These are phyloP conservation scores for Petrocephalus zakoni DNA, from an alignment of 2,113 vertebrate genomes.

Conservation along the genomic window DNA sequence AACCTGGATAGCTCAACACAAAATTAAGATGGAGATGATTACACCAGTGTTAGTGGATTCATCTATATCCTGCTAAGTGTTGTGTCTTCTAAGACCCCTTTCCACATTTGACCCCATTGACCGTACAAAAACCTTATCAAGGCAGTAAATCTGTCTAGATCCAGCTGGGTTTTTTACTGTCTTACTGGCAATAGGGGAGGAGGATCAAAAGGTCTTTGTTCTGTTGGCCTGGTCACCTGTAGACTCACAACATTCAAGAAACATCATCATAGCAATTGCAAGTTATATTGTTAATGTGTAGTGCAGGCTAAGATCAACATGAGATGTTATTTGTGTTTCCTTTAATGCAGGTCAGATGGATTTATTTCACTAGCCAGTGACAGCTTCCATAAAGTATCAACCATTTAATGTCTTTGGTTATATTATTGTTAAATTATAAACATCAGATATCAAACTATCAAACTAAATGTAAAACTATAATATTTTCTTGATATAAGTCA, in stretches of 20 bases:
- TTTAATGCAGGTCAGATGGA: not conserved
- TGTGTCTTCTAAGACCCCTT: not conserved
- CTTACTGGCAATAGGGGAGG: not conserved
- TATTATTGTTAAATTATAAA: not conserved
- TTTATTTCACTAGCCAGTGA: not conserved
- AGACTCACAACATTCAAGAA: not conserved
- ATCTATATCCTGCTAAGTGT: not conserved
- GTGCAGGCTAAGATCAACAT: not conserved
- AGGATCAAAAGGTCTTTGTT: not conserved
- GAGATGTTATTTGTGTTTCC: not conserved
- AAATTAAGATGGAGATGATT: not conserved
- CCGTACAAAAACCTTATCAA: not conserved
- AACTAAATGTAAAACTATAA: not conserved
- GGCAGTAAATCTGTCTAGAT: not conserved
- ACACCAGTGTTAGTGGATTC: not conserved
- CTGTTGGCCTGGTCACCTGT: not conserved
- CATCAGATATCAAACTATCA: not conserved
- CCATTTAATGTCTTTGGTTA: not conserved
- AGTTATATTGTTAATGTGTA: too few relatives aligned
- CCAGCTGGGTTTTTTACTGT: not conserved
- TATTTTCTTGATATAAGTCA: not conserved
- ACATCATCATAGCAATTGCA: not conserved
- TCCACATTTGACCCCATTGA: not conserved
- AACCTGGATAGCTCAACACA: not conserved
- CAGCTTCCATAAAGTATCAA: not conserved